These are phyloP conservation scores for Orcinus orca DNA, from an alignment of 2,113 vertebrate genomes.

Conservation along the genomic window DNA sequence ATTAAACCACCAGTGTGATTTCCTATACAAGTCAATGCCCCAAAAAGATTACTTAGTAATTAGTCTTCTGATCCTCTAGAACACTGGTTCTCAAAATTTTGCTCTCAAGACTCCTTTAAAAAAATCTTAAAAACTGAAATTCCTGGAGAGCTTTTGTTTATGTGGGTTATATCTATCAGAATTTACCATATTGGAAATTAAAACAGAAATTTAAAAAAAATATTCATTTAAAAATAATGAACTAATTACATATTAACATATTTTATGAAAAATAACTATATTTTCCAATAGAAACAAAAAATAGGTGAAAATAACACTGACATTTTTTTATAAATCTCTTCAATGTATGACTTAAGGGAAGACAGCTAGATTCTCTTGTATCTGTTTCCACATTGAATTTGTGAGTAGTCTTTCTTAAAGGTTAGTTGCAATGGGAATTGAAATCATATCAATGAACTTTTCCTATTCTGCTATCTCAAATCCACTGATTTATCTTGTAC, in stretches of 20 bases:
- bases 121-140: background rate
- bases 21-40: background rate
- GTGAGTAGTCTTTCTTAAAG: background rate
- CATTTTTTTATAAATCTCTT: constrained; percentile 38
- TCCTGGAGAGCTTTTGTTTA: constrained; percentile 12
- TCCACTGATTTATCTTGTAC: background rate
- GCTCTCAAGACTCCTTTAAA: background rate
- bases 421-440: background rate
- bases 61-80: background rate
- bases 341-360: constrained; percentile 17
- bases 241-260: background rate
- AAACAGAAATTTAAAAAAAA: background rate
- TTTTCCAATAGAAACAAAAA: constrained; percentile 11
- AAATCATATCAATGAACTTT: background rate
- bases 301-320: background rate
- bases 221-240: constrained; percentile 36
- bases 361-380: background rate
- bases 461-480: background rate
- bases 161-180: background rate
- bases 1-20: constrained; percentile 27
- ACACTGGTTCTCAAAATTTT: constrained; percentile 38
- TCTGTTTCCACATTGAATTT: constrained; percentile 17
- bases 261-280: constrained; percentile 23
- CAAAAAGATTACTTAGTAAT: constrained; percentile 35
- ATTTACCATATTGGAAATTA: background rate